A percentile compares a stretch with the other conserved stretches of the same genome.
Evolutionary conservation across 2,113 vertebrate genomes (phyloP).

Genomic region (Spilogale gracilis): DNA sequence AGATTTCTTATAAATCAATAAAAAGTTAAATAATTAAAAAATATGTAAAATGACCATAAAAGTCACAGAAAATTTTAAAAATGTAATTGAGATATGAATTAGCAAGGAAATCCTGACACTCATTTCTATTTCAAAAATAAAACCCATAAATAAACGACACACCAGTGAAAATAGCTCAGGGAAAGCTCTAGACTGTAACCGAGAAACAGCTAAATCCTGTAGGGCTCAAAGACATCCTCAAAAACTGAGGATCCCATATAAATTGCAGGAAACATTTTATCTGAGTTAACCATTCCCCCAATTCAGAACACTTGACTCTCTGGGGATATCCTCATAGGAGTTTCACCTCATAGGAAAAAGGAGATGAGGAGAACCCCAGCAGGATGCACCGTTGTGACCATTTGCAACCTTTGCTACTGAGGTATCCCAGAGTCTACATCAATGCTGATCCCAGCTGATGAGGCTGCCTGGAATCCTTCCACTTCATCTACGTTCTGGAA

Average conservation of each 20-base stretch:
- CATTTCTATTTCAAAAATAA: background rate
- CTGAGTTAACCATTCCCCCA: background rate
- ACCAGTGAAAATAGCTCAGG: background rate
- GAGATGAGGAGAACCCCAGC: background rate
- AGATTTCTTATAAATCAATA: background rate
- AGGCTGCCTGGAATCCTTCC: background rate
- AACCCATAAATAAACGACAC: background rate
- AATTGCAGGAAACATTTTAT: background rate
- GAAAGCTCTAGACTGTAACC: background rate
- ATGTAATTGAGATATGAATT: background rate
- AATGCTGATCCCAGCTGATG: background rate
- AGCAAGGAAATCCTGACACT: background rate
- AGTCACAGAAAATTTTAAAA: background rate
- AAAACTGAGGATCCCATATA: background rate
- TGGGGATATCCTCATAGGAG: background rate
- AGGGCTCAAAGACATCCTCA: background rate
- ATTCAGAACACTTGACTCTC: background rate
- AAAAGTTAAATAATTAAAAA: background rate
- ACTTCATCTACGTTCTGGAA: background rate
- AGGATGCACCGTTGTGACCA: background rate
- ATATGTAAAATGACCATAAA: background rate
- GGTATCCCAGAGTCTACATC: background rate
- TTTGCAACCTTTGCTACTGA: background rate
- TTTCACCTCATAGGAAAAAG: background rate
- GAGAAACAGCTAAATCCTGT: background rate